Conservation (phyloP, 92 coral and sea anemone genomes). For the Porites cylindrica region DNA sequence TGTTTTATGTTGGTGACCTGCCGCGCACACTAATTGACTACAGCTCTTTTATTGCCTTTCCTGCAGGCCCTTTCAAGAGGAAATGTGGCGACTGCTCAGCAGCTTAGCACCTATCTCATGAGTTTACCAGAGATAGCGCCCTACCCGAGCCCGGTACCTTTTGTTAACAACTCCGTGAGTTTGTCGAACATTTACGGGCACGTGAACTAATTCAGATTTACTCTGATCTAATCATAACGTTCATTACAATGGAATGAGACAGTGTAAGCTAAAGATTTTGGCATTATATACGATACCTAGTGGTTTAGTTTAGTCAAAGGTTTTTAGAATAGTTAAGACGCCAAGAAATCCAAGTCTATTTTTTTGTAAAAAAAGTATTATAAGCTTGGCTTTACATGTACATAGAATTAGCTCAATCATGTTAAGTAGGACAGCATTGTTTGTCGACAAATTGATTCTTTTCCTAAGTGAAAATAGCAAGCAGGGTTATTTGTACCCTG, state of each 20-base stretch:
- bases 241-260: slow-evolving; percentile 86
- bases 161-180: slow-evolving; percentile 51
- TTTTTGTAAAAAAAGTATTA: not conserved
- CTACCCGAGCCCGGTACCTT: slow-evolving; percentile 63
- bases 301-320: not conserved
- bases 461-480: slow-evolving; percentile 41
- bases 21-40: slow-evolving; percentile 49
- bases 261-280: slow-evolving; percentile 76
- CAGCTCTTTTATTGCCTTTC: slow-evolving; percentile 23
- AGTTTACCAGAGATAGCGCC: slow-evolving; percentile 90
- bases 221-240: slow-evolving; percentile 57
- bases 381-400: slow-evolving; percentile 42
- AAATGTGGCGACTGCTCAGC: slow-evolving; percentile 63
- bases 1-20: slow-evolving; percentile 26
- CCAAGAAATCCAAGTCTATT: not conserved
- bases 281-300: slow-evolving; percentile 6
- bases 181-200: slow-evolving; percentile 51
- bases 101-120: slow-evolving; percentile 74
- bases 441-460: slow-evolving; percentile 48
- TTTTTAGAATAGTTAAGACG: not conserved
- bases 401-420: slow-evolving; percentile 45
- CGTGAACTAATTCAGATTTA: slow-evolving; percentile 56
- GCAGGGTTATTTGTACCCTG: slow-evolving; percentile 31
- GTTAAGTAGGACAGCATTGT: slow-evolving; percentile 52
- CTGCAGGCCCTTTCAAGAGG: slow-evolving; percentile 68